phyloP scores from a whole-genome alignment of 2,888 invertebrate genomes.

The Tachina grossa region DNA sequence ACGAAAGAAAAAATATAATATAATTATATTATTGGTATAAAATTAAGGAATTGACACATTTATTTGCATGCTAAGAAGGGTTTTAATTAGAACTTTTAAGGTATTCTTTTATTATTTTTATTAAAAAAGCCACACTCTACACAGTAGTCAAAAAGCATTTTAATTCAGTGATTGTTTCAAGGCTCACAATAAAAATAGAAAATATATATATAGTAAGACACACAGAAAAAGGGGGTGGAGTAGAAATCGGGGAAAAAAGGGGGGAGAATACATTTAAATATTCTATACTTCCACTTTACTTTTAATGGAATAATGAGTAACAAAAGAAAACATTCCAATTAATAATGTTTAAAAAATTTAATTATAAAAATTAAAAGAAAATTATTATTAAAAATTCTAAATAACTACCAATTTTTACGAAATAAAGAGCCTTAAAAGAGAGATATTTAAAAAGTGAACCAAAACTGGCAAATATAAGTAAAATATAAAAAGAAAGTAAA shows the following conservation, averaged over 20 bases:
- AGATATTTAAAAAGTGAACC: not conserved
- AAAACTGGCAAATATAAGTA: slow-evolving; percentile 10
- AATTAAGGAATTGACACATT: slow-evolving; percentile 57
- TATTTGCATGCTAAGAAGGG: slow-evolving; percentile 64
- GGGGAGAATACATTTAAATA: slow-evolving; percentile 62
- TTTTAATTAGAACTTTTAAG: slow-evolving; percentile 21
- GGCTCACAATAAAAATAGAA: slow-evolving; percentile 51
- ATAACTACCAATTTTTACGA: slow-evolving; percentile 66
- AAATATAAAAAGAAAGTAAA: slow-evolving; percentile 32
- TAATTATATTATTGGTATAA: slow-evolving; percentile 33
- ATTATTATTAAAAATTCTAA: slow-evolving; percentile 53
- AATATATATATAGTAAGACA: slow-evolving; percentile 57
- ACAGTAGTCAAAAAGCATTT: slow-evolving; percentile 59
- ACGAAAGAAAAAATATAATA: slow-evolving; percentile 7
- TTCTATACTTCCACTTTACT: slow-evolving; percentile 69
- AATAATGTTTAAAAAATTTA: slow-evolving; percentile 33
- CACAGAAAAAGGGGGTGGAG: slow-evolving; percentile 44
- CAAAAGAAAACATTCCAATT: slow-evolving; percentile 68
- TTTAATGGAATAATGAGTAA: slow-evolving; percentile 67
- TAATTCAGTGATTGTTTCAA: slow-evolving; percentile 42
- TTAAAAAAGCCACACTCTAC: slow-evolving; percentile 64
- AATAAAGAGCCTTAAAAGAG: not conserved
- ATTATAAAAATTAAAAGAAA: slow-evolving; percentile 24
- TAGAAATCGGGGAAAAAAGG: slow-evolving; percentile 38
- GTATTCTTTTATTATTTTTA: not conserved